Evolutionary conservation across 1,140 invertebrate genomes (phyloP).

Genomic region (Ceratina japonica): DNA sequence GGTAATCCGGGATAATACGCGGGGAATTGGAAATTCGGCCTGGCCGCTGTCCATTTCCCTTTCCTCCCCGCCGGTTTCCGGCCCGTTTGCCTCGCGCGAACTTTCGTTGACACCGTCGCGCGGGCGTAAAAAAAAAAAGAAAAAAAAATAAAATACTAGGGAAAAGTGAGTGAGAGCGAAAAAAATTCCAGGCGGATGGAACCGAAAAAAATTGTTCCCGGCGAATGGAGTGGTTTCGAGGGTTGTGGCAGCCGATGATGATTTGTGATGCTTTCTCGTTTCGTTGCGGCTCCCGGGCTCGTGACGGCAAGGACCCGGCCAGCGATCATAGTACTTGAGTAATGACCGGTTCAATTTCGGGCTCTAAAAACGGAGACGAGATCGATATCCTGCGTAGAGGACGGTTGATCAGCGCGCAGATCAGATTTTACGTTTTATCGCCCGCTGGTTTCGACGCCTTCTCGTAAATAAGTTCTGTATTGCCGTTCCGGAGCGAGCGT

Average conservation of each 20-base stretch:
- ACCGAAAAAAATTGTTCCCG: conserved; percentile 6
- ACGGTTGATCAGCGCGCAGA: too few relatives aligned
- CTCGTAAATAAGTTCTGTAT: too few relatives aligned
- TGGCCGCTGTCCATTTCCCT: not conserved
- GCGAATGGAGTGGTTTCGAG: conserved; percentile 5
- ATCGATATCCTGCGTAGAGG: not conserved
- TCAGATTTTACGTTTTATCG: not conserved
- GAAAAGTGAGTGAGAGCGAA: not conserved
- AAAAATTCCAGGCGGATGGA: conserved; percentile 1
- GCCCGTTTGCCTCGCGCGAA: conserved; percentile 12
- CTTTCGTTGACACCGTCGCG: conserved; percentile 2
- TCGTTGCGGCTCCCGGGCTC: not conserved
- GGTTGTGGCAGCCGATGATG: conserved; percentile 18
- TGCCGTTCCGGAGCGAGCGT: too few relatives aligned
- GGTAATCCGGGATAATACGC: conserved; percentile 60
- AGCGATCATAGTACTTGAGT: not conserved
- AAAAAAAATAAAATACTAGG: not conserved
- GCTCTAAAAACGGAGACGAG: not conserved
- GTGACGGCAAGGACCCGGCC: not conserved
- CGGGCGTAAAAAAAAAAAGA: not conserved
- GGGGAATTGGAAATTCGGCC: conserved; percentile 59
- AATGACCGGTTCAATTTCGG: not conserved
- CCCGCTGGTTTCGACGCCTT: too few relatives aligned
- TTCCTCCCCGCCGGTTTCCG: too few relatives aligned
- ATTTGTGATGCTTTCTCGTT: conserved; percentile 27